Evolutionary conservation across 1,140 invertebrate genomes (phyloP).

Genomic region (Sitophilus oryzae): DNA sequence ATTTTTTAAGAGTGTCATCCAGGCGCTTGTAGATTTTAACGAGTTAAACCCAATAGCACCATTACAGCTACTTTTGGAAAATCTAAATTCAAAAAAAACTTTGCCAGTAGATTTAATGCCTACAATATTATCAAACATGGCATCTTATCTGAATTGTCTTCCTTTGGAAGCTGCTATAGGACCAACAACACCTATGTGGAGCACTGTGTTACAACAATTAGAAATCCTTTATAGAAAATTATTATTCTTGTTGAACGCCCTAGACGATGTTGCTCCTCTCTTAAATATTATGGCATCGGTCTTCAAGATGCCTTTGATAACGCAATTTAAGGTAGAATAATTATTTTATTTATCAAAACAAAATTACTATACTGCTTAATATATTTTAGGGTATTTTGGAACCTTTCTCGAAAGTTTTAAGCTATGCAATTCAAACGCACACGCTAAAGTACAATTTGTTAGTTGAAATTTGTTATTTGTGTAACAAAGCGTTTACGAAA

Average conservation of each 20-base stretch:
- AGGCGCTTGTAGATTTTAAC: slow-evolving; percentile 92
- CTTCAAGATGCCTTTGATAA: slow-evolving; percentile 77
- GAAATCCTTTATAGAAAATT: slow-evolving; percentile 82
- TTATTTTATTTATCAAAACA: too few relatives aligned
- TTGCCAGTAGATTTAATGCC: slow-evolving; percentile 69
- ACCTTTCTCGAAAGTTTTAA: slow-evolving; percentile 92
- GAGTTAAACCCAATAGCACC: slow-evolving; percentile 94
- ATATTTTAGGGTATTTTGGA: slow-evolving; percentile 71
- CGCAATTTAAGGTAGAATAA: slow-evolving; percentile 64
- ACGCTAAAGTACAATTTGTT: slow-evolving; percentile 78
- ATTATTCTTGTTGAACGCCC: slow-evolving; percentile 63
- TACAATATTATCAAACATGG: slow-evolving; percentile 80
- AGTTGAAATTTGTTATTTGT: slow-evolving; percentile 83
- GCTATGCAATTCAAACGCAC: slow-evolving; percentile 83
- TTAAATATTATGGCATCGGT: slow-evolving; percentile 81
- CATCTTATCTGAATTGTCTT: slow-evolving; percentile 88
- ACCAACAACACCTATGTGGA: slow-evolving; percentile 63
- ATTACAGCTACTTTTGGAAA: slow-evolving; percentile 84
- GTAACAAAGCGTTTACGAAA: slow-evolving; percentile 79
- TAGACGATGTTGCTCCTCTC: slow-evolving; percentile 70
- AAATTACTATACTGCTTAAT: background rate
- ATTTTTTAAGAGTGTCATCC: slow-evolving; percentile 91
- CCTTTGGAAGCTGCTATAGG: slow-evolving; percentile 75
- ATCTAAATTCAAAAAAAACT: slow-evolving; percentile 82
- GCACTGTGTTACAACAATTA: slow-evolving; percentile 68